Evolutionary conservation across 2,888 invertebrate genomes (phyloP).

Genomic region (Calliphora vomitoria): DNA sequence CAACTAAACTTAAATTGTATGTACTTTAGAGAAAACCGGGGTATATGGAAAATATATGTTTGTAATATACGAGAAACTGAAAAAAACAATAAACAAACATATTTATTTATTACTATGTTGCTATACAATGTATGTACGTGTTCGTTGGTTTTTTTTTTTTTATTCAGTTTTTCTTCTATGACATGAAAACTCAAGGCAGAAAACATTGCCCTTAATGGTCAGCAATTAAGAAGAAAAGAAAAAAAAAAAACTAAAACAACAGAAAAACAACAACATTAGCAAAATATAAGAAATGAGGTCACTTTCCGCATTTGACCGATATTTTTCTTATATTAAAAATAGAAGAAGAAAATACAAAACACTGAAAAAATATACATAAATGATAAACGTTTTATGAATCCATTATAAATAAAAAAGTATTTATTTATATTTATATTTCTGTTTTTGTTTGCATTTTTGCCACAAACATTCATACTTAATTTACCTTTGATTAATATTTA

Average conservation of each 20-base stretch:
- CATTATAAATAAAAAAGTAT: neutral
- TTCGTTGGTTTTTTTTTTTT: neutral
- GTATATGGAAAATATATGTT: constrained; percentile 2
- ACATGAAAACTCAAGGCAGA: constrained; percentile 75
- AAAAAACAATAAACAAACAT: neutral
- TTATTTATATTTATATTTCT: neutral
- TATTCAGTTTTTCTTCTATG: constrained; percentile 35
- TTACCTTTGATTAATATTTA: constrained; percentile 44
- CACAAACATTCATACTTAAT: constrained; percentile 28
- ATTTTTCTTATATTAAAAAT: constrained; percentile 56
- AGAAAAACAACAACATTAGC: constrained; percentile 41
- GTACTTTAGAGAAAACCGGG: constrained; percentile 30
- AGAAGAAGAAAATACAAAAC: constrained; percentile 1
- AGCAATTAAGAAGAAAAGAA: constrained; percentile 75
- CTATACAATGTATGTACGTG: constrained; percentile 5
- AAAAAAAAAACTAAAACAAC: constrained; percentile 13
- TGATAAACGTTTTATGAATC: constrained; percentile 48
- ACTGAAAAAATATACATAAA: constrained; percentile 20
- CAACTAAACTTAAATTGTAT: constrained; percentile 25
- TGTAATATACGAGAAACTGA: neutral
- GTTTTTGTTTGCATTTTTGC: constrained; percentile 7
- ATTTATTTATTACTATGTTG: constrained; percentile 46
- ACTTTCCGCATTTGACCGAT: constrained; percentile 72
- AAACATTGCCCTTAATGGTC: constrained; percentile 79
- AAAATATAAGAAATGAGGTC: constrained; percentile 66